Conservation (phyloP, 1,140 invertebrate genomes). For the Eulimnadia texana region DNA sequence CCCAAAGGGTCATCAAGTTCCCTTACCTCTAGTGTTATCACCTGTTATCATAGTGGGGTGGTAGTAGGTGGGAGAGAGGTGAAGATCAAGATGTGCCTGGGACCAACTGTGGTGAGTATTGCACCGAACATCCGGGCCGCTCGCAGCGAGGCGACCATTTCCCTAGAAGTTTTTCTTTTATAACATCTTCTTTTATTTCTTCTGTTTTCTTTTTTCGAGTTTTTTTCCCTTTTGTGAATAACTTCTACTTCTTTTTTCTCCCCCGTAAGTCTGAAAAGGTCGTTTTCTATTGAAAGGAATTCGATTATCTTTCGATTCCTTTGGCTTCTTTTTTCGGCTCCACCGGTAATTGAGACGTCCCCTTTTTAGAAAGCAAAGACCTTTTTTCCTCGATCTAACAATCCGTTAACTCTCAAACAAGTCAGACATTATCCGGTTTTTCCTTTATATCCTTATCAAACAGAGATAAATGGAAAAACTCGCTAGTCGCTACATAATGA, state of each 20-base stretch:
- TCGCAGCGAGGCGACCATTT: not conserved
- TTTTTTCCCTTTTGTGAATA: not conserved
- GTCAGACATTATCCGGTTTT: not conserved
- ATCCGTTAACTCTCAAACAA: not conserved
- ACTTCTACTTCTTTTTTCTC: not conserved
- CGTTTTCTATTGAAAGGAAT: not conserved
- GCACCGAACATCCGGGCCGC: slow-evolving; percentile 9
- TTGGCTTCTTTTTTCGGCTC: not conserved
- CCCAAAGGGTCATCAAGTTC: too few species aligned
- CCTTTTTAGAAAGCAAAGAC: not conserved
- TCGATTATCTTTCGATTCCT: not conserved
- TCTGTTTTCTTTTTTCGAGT: not conserved
- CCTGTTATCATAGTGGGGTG: too few species aligned
- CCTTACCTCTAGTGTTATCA: too few species aligned
- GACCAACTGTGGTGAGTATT: not conserved
- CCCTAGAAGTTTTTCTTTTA: not conserved
- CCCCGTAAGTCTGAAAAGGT: too few species aligned
- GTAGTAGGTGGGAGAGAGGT: not conserved
- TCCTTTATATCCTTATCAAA: not conserved
- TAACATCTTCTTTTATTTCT: not conserved
- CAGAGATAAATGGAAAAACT: too few species aligned
- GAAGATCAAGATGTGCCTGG: not conserved
- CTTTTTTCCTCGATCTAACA: too few species aligned
- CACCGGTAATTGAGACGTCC: not conserved
- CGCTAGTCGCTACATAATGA: too few species aligned